Conservation (phyloP, 2,113 vertebrate genomes). For the Hassar affinis region DNA sequence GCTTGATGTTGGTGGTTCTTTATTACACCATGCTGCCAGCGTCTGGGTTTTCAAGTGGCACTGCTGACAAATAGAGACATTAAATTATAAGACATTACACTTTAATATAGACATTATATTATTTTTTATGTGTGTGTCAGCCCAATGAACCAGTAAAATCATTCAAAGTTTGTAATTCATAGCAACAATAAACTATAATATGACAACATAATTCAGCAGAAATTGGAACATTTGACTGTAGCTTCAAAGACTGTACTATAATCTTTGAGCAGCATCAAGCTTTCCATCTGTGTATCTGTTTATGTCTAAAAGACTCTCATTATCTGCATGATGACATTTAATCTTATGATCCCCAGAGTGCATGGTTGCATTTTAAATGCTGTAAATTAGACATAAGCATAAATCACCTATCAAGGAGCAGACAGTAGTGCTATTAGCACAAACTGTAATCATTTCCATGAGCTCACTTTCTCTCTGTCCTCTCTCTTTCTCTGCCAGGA, state of each 20-base stretch:
- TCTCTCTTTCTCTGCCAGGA: slow-evolving; percentile 64
- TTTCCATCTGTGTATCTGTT: slow-evolving; percentile 13
- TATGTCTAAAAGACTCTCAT: slow-evolving; percentile 1
- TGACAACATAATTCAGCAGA: not conserved
- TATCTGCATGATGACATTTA: slow-evolving; percentile 42
- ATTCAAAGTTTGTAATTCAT: not conserved
- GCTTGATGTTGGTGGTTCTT: not conserved
- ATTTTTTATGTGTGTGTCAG: not conserved
- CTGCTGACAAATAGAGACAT: not conserved
- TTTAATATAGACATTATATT: not conserved
- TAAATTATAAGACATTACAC: not conserved
- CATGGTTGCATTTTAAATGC: slow-evolving; percentile 42
- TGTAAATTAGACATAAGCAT: slow-evolving; percentile 18
- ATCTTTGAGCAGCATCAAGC: not conserved
- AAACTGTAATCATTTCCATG: slow-evolving; percentile 13
- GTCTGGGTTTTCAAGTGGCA: not conserved
- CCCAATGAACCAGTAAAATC: not conserved
- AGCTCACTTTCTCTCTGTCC: slow-evolving; percentile 29
- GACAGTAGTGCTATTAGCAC: slow-evolving; percentile 18
- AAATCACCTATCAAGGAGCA: not conserved
- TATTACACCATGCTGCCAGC: not conserved
- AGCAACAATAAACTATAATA: not conserved
- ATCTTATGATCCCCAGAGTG: slow-evolving; percentile 7
- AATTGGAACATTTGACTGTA: not conserved
- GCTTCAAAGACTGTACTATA: not conserved